Conservation (phyloP, 2,797 vertebrate species). For the Varecia variegata region DNA sequence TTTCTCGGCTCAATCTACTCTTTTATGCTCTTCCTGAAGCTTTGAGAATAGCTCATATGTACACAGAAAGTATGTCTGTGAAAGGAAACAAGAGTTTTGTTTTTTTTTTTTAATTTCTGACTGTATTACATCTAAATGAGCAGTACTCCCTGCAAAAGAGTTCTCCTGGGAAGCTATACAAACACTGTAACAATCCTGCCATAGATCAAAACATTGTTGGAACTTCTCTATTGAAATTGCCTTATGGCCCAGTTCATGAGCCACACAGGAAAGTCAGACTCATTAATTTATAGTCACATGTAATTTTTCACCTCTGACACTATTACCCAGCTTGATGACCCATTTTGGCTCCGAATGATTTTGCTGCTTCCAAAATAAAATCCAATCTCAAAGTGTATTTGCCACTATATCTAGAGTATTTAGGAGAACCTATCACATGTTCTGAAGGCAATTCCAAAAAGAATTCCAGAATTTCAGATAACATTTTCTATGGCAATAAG, state of each 20-base stretch:
- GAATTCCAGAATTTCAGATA: constrained; percentile 28
- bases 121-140: neutral
- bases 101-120: neutral
- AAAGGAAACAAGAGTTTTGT: neutral
- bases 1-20: neutral
- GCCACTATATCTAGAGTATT: neutral
- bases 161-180: constrained; percentile 17
- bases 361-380: constrained; percentile 56
- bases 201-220: neutral
- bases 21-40: neutral
- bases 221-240: constrained; percentile 26
- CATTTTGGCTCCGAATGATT: constrained; percentile 7
- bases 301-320: constrained; percentile 43
- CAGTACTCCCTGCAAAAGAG: neutral
- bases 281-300: constrained; percentile 37
- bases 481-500: neutral
- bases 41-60: neutral
- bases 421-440: neutral
- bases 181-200: neutral
- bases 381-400: neutral
- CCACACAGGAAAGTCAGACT: constrained; percentile 53
- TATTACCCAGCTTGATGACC: neutral
- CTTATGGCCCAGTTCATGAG: constrained; percentile 50
- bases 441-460: neutral
- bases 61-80: neutral